Conservation (phyloP, 2,113 vertebrate genomes). For the Halcyon malimbica region DNA sequence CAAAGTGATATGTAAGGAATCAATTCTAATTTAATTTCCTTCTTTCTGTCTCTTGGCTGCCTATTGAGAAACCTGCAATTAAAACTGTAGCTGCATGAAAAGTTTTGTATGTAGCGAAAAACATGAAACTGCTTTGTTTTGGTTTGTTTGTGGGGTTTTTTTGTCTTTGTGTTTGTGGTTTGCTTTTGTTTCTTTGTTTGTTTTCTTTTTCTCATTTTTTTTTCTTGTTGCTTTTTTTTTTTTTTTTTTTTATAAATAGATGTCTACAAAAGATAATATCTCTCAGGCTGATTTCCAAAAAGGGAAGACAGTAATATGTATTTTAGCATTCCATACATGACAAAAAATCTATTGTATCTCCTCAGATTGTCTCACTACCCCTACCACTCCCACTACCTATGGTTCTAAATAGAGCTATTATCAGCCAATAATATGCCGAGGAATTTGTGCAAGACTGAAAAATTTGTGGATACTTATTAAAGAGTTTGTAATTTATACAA, state of each 20-base stretch:
- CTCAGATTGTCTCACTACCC: neutral
- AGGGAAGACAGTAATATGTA: neutral
- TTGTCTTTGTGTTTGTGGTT: no score
- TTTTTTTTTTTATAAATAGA: neutral
- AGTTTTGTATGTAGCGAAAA: neutral
- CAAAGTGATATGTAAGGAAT: neutral
- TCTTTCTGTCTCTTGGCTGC: neutral
- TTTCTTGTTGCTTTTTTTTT: no score
- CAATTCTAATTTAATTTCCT: neutral
- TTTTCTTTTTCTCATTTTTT: no score
- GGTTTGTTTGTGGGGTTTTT: no score
- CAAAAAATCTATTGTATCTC: neutral
- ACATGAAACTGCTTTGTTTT: no score
- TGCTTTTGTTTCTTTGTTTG: no score
- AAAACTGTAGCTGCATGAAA: neutral
- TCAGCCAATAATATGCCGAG: neutral
- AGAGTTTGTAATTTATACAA: neutral
- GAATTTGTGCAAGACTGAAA: neutral
- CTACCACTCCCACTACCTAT: neutral
- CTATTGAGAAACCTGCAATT: neutral
- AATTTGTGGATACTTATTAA: neutral
- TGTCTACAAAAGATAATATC: neutral
- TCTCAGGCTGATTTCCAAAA: neutral
- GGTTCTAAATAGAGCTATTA: neutral
- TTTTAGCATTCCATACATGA: neutral